phyloP scores from a whole-genome alignment of 2,888 invertebrate genomes.

The Drosophila helvetica region DNA sequence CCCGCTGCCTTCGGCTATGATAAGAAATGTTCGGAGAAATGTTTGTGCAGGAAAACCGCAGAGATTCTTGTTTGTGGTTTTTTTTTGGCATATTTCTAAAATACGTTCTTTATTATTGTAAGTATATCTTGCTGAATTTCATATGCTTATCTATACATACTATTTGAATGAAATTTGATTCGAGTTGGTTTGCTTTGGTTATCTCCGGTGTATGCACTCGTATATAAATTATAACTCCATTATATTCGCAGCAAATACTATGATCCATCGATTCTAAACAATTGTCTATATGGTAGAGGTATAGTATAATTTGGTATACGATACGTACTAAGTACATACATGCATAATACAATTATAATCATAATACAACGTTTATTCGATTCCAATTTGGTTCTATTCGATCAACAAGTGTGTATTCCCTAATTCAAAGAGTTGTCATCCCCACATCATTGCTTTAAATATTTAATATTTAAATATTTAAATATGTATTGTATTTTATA shows the following conservation, averaged over 20 bases:
- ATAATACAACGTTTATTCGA: conserved; percentile 23
- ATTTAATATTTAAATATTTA: too few species aligned
- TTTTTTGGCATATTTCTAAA: conserved; percentile 67
- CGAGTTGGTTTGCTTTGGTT: conserved; percentile 32
- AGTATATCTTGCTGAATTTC: conserved; percentile 40
- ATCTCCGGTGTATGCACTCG: conserved; percentile 18
- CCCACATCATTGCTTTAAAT: too few species aligned
- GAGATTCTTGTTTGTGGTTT: conserved; percentile 13
- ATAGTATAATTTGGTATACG: conserved; percentile 31
- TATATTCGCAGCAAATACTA: neutral
- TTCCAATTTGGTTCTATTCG: conserved; percentile 38
- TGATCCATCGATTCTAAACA: conserved; percentile 31
- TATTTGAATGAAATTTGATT: conserved; percentile 75
- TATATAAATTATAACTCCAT: conserved; percentile 19
- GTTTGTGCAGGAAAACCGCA: conserved; percentile 57
- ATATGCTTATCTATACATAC: conserved; percentile 47
- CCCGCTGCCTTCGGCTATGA: conserved; percentile 22
- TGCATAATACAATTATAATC: conserved; percentile 40
- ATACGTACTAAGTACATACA: conserved; percentile 40
- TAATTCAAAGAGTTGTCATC: too few species aligned
- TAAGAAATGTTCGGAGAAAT: conserved; percentile 41
- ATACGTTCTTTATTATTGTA: conserved; percentile 67
- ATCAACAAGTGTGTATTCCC: conserved; percentile 33
- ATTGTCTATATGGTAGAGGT: conserved; percentile 13
- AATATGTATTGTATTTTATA: too few species aligned